Evolutionary conservation across 1,140 invertebrate genomes (phyloP).

Genomic region (Microplitis demolitor): DNA sequence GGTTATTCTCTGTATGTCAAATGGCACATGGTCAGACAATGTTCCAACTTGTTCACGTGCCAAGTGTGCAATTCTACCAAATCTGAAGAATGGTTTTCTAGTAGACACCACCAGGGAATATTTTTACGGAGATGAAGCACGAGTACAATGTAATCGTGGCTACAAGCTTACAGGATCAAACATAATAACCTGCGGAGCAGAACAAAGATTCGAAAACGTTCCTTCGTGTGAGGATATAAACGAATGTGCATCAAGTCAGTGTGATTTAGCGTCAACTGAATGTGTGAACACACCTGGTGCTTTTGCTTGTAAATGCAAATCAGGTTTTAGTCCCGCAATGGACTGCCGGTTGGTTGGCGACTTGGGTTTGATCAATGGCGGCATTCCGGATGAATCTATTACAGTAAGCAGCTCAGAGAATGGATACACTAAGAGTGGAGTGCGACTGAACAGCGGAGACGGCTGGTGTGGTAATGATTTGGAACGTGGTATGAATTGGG

Average conservation of each 20-base stretch:
- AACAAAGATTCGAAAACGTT: conserved; percentile 82
- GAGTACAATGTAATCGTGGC: conserved; percentile 91
- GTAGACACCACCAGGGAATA: conserved; percentile 77
- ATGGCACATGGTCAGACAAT: conserved; percentile 93
- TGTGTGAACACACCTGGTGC: conserved; percentile 90
- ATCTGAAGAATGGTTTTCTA: conserved; percentile 83
- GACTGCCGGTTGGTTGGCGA: conserved; percentile 89
- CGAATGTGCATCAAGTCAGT: conserved; percentile 87
- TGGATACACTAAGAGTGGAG: conserved; percentile 80
- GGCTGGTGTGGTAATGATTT: conserved; percentile 89
- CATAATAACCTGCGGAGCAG: conserved; percentile 84
- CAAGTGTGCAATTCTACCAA: conserved; percentile 80
- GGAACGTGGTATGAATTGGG: conserved; percentile 86
- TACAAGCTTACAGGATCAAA: conserved; percentile 85
- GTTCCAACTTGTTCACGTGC: conserved; percentile 86
- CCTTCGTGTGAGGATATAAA: conserved; percentile 92
- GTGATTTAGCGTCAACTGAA: conserved; percentile 87
- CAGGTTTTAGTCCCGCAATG: conserved; percentile 83
- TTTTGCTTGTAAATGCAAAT: conserved; percentile 88
- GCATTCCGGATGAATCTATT: conserved; percentile 88
- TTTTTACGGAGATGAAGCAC: conserved; percentile 87
- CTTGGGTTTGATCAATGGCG: conserved; percentile 85
- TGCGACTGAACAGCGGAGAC: conserved; percentile 79
- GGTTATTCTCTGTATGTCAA: conserved; percentile 92
- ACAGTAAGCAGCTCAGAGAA: conserved; percentile 81